Evolutionary conservation across 1,140 invertebrate genomes (phyloP), one percentile per base, ranked within the genome.

Genomic region (Nasonia longicornis): DNA sequence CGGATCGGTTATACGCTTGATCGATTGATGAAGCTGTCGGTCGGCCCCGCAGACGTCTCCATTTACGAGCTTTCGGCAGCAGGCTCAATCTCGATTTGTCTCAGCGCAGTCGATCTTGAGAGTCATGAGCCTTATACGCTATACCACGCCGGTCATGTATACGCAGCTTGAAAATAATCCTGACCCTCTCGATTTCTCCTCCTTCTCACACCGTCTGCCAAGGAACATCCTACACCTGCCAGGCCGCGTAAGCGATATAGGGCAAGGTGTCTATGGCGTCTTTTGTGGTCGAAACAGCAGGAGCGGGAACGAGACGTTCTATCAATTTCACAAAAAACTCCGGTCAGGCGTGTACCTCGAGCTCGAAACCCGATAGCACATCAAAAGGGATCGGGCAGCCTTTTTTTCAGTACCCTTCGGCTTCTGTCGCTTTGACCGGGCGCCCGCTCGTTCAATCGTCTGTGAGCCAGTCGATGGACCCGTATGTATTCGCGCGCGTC

Each of bases 241-340:
- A 2, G 10, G 12, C n/a, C 1, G 52, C 35, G 74, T 76, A 81
- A 77, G 66, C 29, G 80, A 81, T 77, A 76, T 64, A 64, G 31
- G 74, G 16, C 22, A 71, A 63, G 48, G 79, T 48, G 22, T 64
- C 64, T 2, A 22, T 75, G 64, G 42, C 48, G 29, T 76, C 73
- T 77, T 81, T 77, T 64, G 63, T 64, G 48, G 38, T 20, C 74
- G 67, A 38, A 69, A 77, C n/a, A 81, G 52, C 45, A 16, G 42
- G 29, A 63, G 64, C 10, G 7, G 38, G 42, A 45, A 29, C 42
- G 20, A 64, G 22, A 31, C 29, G 74, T 64, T 79, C 72, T 67
- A 79, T 83, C 82, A 38, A 77, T 83, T 83, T 83, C 77, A 77
- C 69, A 73, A 82, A 75, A 75, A 63, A 45, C 31, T 69, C 42